Conservation (phyloP, 92 coral and sea anemone genomes). For the Phenganax subtilis region DNA sequence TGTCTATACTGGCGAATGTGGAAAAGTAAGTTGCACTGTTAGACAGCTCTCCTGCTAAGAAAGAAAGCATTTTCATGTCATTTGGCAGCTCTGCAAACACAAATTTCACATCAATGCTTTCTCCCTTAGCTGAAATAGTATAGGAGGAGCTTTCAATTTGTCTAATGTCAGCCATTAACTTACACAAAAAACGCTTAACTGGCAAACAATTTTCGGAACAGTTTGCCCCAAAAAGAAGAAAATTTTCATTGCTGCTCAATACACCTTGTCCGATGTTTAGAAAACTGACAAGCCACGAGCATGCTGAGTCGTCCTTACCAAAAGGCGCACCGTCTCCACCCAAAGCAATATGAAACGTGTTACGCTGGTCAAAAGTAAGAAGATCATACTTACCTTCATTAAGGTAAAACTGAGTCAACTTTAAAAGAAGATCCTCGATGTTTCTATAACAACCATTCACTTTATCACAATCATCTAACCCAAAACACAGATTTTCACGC, state of each 20-base stretch:
- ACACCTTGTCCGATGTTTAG: too few relatives aligned
- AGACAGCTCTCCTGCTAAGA: constrained; percentile 43
- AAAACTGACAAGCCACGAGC: too few relatives aligned
- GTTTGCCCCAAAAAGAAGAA: constrained; percentile 54
- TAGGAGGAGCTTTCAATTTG: constrained; percentile 32
- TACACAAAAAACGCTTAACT: constrained; percentile 36
- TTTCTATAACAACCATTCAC: constrained; percentile 34
- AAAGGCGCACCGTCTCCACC: too few relatives aligned
- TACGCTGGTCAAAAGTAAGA: too few relatives aligned
- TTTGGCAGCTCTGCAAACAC: constrained; percentile 50
- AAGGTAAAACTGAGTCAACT: constrained; percentile 31
- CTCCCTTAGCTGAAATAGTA: constrained; percentile 27
- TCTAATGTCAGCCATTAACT: constrained; percentile 25
- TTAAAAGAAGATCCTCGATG: constrained; percentile 37
- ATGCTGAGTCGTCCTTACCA: too few relatives aligned
- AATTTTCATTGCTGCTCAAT: constrained; percentile 17
- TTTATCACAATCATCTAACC: constrained; percentile 42
- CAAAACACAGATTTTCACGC: constrained; percentile 30
- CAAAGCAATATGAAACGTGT: too few relatives aligned
- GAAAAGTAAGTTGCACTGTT: constrained; percentile 51
- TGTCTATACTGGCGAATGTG: constrained; percentile 31
- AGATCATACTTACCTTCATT: constrained; percentile 16
- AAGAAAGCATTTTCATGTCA: constrained; percentile 47
- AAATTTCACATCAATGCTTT: constrained; percentile 34
- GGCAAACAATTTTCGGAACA: constrained; percentile 47